Base-by-base conservation (phyloP, 2,113 vertebrate species). In the Cephalopholis sonnerati region DNA sequence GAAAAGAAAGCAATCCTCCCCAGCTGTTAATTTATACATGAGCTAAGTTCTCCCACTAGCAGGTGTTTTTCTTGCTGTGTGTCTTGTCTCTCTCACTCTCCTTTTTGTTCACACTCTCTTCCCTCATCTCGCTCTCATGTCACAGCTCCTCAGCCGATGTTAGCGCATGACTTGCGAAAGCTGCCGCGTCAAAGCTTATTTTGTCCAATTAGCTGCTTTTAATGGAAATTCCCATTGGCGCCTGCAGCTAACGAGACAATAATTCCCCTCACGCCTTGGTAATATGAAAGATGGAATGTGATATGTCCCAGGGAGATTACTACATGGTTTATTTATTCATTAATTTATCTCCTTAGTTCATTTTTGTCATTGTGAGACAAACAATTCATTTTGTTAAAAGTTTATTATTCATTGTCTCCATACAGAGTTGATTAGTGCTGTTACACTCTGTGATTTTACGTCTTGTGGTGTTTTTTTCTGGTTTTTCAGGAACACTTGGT, bases 51-150 rank as follows among this genome's bases (percentile, higher is more conserved):
- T 70, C 58, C 53, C 74, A 68, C 67, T 46, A 65, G 70, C 66
- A 79, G 80, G 58, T 81, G 80, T 84, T 89, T 84, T 65, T 69
- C 67, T 54, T 64, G 39, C 59, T 69, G 27, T 25, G 22, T 44
- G 22, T 70, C 51, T 72, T 54, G 54, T 22, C 51, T 81, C 46
- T 32, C 3, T 32, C 3, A 11, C 27, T 13, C 74, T 55, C 24
- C 46, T 32, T 61, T 54, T 51, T 54, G 10, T 68, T 87, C 83
- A 67, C 71, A 71, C 61, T 58, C 18, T 67, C 59, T n/a, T 63
- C 53, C 69, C 61, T 86, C 65, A 5, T 44, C 73, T 54, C 27
- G 32, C 66, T 71, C 74, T 65, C 77, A 5, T 32, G 32, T 81
- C 77, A n/a, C 74, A 69, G 59, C 76, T 77, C 84, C 22, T 44